phyloP scores from a whole-genome alignment of 2,888 invertebrate species.

The Halocaridina rubra region DNA sequence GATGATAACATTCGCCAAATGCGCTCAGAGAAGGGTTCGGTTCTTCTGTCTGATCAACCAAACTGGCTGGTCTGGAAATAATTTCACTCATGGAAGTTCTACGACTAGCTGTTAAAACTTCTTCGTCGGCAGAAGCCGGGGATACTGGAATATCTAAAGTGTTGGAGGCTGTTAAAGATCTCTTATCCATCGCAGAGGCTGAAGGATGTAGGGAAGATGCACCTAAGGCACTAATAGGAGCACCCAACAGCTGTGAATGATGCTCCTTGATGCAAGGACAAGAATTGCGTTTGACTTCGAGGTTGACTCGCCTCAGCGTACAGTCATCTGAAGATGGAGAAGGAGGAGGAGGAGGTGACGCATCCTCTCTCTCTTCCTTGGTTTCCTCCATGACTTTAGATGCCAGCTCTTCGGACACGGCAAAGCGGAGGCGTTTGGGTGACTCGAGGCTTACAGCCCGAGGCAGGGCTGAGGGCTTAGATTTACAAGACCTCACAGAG shows the following conservation, averaged over 20 bases:
- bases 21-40: background rate
- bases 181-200: background rate
- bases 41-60: constrained; percentile 3
- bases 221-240: background rate
- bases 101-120: background rate
- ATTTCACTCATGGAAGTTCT: constrained; percentile 29
- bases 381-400: background rate
- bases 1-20: background rate
- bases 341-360: constrained; percentile 18
- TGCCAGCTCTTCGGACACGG: constrained; percentile 37
- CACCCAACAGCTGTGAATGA: background rate
- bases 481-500: constrained; percentile 7
- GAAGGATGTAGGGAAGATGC: background rate
- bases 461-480: background rate
- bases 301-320: background rate
- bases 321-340: constrained; percentile 29
- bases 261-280: constrained; percentile 56
- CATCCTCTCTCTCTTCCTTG: background rate
- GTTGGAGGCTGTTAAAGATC: background rate
- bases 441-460: constrained; percentile 86
- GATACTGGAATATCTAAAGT: background rate
- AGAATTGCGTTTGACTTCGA: constrained; percentile 44
- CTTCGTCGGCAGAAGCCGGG: constrained; percentile 3
- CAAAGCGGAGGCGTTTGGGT: constrained; percentile 84
- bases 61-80: constrained; percentile 31